Evolutionary conservation across 1,140 invertebrate genomes (phyloP).

Genomic region (Artemia franciscana): DNA sequence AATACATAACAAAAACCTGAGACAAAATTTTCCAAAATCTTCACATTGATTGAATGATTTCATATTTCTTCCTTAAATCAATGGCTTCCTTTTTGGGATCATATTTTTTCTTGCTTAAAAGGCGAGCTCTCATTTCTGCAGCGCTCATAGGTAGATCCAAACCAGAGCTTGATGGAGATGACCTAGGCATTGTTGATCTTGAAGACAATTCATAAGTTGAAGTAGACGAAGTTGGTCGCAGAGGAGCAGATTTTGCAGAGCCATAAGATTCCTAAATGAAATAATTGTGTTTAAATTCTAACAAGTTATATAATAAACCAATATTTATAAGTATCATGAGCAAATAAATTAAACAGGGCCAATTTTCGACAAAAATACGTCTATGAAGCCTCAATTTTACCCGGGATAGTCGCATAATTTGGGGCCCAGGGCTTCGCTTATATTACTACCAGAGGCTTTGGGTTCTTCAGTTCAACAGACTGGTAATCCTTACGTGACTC

Average conservation of each 20-base stretch:
- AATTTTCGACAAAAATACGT: no score
- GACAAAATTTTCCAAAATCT: neutral
- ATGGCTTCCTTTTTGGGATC: constrained; percentile 68
- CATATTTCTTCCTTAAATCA: constrained; percentile 71
- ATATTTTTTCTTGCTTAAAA: constrained; percentile 57
- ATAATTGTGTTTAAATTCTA: no score
- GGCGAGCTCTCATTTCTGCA: constrained; percentile 57
- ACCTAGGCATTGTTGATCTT: constrained; percentile 2
- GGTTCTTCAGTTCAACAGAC: no score
- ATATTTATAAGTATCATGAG: no score
- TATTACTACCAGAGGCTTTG: no score
- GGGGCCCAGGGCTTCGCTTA: no score
- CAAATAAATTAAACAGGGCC: no score
- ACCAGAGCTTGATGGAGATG: constrained; percentile 6
- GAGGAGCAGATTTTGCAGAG: neutral
- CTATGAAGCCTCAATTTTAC: no score
- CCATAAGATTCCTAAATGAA: neutral
- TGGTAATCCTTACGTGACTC: no score
- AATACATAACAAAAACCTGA: no score
- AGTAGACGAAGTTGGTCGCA: neutral
- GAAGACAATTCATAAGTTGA: constrained; percentile 6
- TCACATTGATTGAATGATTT: constrained; percentile 68
- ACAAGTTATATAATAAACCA: no score
- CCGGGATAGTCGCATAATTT: no score
- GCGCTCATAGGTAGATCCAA: constrained; percentile 65